Evolutionary conservation across 2,888 invertebrate genomes (phyloP).

Genomic region (Dicyrtoma fusca): DNA sequence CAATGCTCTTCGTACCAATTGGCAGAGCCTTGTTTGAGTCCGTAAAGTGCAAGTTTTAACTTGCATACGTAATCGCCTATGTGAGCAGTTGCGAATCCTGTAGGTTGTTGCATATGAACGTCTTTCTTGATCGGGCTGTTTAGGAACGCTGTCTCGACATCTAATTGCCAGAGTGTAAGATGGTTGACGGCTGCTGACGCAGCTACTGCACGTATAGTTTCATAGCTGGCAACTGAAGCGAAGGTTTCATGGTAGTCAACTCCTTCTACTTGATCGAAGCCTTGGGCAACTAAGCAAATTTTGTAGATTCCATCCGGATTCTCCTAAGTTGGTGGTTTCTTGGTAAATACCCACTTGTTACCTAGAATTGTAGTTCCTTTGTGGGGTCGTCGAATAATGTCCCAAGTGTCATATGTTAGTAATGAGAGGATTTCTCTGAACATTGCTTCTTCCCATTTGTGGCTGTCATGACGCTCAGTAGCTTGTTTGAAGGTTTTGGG

Average conservation of each 20-base stretch:
- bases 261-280: slow-evolving; percentile 18
- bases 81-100: too few species aligned
- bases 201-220: too few species aligned
- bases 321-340: too few species aligned
- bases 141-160: too few species aligned
- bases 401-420: neutral
- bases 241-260: slow-evolving; percentile 35
- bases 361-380: neutral
- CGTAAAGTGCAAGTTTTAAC: slow-evolving; percentile 37
- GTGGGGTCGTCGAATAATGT: neutral
- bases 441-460: slow-evolving; percentile 7
- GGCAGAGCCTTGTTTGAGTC: too few species aligned
- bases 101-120: too few species aligned
- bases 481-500: neutral
- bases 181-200: slow-evolving; percentile 6
- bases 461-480: too few species aligned
- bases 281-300: too few species aligned
- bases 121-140: slow-evolving; percentile 26
- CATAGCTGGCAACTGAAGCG: too few species aligned
- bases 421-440: too few species aligned
- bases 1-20: slow-evolving; percentile 51
- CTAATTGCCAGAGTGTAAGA: slow-evolving; percentile 10
- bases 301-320: too few species aligned
- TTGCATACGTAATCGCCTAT: too few species aligned
- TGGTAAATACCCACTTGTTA: slow-evolving; percentile 34